Evolutionary conservation across 2,113 vertebrate genomes (phyloP).

Genomic region (Odocoileus virginianus): DNA sequence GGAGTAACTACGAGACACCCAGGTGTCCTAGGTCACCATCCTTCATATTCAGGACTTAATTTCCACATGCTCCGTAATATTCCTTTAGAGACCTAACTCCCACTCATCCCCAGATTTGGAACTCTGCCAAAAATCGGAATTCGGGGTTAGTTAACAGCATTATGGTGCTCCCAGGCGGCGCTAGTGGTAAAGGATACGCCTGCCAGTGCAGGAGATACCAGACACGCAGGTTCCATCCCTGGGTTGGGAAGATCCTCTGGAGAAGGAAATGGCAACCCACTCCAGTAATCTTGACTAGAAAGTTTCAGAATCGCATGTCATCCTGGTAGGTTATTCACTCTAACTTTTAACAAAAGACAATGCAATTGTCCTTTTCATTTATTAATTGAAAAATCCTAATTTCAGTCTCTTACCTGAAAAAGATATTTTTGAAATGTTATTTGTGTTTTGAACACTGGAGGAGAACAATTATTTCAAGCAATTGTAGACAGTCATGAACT

Average conservation of each 20-base stretch:
- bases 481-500: not conserved
- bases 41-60: not conserved
- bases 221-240: not conserved
- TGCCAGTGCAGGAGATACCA: accelerated
- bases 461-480: not conserved
- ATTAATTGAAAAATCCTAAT: not conserved
- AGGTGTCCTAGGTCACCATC: no score
- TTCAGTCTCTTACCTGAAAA: not conserved
- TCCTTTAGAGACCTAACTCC: not conserved
- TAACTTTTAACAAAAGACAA: not conserved
- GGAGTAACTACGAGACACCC: not conserved
- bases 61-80: not conserved
- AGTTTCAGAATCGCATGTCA: not conserved
- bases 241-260: not conserved
- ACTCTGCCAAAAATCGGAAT: not conserved
- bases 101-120: not conserved
- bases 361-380: not conserved
- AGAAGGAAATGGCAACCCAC: not conserved
- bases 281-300: not conserved
- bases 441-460: not conserved
- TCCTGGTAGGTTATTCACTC: not conserved
- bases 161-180: accelerated
- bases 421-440: not conserved
- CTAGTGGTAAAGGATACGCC: accelerated
- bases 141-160: not conserved